Percentiles rank a stretch among this genome's conserved stretches.
phyloP scores from a whole-genome alignment of 2,113 vertebrate species.

The Gallinago paraguaiae region DNA sequence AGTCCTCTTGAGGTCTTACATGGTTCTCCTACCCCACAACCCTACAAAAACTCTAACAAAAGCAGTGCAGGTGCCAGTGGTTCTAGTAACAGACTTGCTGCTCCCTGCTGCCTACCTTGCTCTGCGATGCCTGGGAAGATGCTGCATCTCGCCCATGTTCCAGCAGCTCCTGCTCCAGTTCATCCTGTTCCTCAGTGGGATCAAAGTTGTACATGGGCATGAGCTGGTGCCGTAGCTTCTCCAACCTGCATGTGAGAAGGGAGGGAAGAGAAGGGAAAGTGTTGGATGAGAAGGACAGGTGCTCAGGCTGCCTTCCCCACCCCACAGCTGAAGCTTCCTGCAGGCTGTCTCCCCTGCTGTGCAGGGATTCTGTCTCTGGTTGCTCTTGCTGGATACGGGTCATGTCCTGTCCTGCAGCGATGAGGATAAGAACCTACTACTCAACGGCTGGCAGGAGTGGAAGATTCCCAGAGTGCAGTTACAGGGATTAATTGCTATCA shows the following conservation, averaged over 20 bases:
- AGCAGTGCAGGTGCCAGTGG: neutral
- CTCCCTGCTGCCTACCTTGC: slow-evolving; percentile 44
- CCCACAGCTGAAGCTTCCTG: neutral
- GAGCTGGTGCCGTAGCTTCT: slow-evolving; percentile 95
- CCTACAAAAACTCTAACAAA: neutral
- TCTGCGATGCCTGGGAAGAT: slow-evolving; percentile 63
- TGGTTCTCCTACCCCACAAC: neutral
- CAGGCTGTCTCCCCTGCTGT: neutral
- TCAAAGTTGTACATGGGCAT: slow-evolving; percentile 99
- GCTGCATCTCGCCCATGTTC: slow-evolving; percentile 88
- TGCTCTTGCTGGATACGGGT: neutral
- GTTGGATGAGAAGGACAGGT: neutral
- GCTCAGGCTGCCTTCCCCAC: neutral
- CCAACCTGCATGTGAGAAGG: slow-evolving; percentile 79
- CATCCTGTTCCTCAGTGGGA: slow-evolving; percentile 94
- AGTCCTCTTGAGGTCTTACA: neutral
- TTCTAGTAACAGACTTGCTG: neutral
- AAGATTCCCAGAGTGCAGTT: neutral
- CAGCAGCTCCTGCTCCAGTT: slow-evolving; percentile 95
- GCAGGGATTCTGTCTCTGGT: neutral
- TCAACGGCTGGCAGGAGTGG: neutral
- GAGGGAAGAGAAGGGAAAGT: neutral
- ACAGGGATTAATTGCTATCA: neutral
- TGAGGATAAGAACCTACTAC: neutral
- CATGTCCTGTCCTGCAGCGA: neutral